These are phyloP conservation scores for Phlogophora meticulosa DNA, from an alignment of 2,888 invertebrate species.

Conservation along the genomic window DNA sequence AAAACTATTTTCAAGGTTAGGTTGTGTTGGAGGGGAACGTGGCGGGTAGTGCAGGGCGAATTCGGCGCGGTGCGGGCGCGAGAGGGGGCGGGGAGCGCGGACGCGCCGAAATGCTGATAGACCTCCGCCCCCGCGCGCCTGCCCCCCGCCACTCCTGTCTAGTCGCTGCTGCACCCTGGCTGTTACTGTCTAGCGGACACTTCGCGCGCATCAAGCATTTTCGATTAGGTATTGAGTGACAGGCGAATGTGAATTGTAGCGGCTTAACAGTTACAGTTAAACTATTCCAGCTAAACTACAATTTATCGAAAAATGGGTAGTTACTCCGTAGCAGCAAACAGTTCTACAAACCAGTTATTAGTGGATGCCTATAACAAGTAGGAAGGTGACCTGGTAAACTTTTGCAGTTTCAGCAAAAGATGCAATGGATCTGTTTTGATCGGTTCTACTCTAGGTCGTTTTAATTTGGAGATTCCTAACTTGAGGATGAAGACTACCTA, in stretches of 20 bases:
- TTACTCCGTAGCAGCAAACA: slow-evolving; percentile 10
- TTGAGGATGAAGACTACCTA: too few species aligned
- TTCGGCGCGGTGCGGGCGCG: slow-evolving; percentile 79
- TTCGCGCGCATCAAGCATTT: slow-evolving; percentile 64
- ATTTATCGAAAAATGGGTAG: slow-evolving; percentile 31
- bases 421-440: background rate
- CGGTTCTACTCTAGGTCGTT: background rate
- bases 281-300: slow-evolving; percentile 12
- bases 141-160: slow-evolving; percentile 67
- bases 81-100: slow-evolving; percentile 74
- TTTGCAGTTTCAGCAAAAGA: background rate
- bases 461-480: background rate
- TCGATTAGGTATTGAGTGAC: slow-evolving; percentile 45
- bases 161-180: slow-evolving; percentile 77
- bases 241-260: slow-evolving; percentile 23
- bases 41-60: slow-evolving; percentile 87
- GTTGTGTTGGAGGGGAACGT: slow-evolving; percentile 87
- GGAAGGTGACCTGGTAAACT: background rate
- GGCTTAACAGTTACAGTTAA: slow-evolving; percentile 21
- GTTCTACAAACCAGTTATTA: slow-evolving; percentile 12
- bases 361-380: slow-evolving; percentile 1
- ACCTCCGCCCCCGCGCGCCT: slow-evolving; percentile 74
- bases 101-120: slow-evolving; percentile 91
- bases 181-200: slow-evolving; percentile 63
- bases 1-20: slow-evolving; percentile 91